Base-by-base conservation (phyloP, 2,797 vertebrate genomes). In the Semotilus atromaculatus region DNA sequence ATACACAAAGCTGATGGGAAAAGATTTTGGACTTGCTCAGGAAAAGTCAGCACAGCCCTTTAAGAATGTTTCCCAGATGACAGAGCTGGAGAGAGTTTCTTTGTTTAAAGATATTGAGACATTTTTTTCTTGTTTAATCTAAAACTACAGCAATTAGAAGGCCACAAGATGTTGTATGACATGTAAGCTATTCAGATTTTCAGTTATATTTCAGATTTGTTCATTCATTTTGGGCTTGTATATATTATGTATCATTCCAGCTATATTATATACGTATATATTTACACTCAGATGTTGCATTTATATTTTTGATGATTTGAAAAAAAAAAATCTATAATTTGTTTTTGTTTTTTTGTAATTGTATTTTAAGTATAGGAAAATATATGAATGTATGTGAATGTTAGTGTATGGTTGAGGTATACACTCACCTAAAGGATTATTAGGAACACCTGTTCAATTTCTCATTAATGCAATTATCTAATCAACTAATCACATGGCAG, bases 1-100 rank as follows among this genome's bases (percentile, higher is more conserved):
- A 74, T 48, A 66, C 75, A 89, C 60, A 45, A 67, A 79, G 74
- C 66, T 80, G 67, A 79, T 71, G 83, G 11, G 53, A 79, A 62
- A 72, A 60, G 53, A 71, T 58, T 16, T 45, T 70, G 67, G 70
- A 51, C 40, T 51, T 79, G 60, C 51, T 70, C 51, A 80, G 62
- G 36, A 81, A 84, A 79, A 70, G 29, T 36, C 21, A 79, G 34
- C 48, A 76, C n/a, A 76, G 23, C 21, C 34, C 48, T 8, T 48
- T 36, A 81, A 70, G 13, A 75, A 73, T 62, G 43, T 51, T 79
- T 72, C 78, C 78, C 64, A 80, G 64, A 80, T 80, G 78, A 53
- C 64, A 38, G 62, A 80, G 45, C 31, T 80, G 45, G 21, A 80
- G 78, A 66, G 45, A 53, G 64, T 5, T 9, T 80, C 16, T 51